phyloP scores from a whole-genome alignment of 2,113 vertebrate genomes.

The Kobus ellipsiprymnus region DNA sequence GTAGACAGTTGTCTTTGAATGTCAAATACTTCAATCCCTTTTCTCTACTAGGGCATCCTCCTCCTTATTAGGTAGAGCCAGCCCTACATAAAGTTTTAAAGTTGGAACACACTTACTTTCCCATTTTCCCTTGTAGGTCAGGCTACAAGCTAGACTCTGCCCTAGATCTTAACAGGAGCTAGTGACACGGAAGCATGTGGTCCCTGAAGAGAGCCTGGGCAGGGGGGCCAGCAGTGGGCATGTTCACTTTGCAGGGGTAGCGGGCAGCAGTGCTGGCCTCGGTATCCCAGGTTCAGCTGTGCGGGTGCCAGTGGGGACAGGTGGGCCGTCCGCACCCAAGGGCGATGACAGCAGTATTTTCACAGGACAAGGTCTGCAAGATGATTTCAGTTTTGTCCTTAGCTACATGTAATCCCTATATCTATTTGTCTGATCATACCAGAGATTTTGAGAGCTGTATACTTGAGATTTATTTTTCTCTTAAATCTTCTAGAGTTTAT shows the following conservation, averaged over 20 bases:
- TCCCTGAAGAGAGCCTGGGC: not conserved
- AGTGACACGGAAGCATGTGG: not conserved
- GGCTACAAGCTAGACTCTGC: not conserved
- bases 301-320: not conserved
- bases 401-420: not conserved
- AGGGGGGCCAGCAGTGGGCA: not conserved
- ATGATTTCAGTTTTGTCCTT: not conserved
- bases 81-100: not conserved
- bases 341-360: not conserved
- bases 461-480: not conserved
- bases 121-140: not conserved
- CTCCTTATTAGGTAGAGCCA: not conserved
- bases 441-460: not conserved
- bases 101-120: not conserved
- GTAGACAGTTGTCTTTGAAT: not conserved
- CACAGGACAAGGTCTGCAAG: not conserved
- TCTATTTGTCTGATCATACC: not conserved
- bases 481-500: not conserved
- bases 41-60: not conserved
- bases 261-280: not conserved
- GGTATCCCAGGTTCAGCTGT: not conserved
- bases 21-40: not conserved
- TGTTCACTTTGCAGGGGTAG: not conserved
- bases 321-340: not conserved
- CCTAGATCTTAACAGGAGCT: not conserved